These are phyloP conservation scores for Atrina japonica DNA, from an alignment of 2,888 invertebrate genomes.

Conservation along the genomic window DNA sequence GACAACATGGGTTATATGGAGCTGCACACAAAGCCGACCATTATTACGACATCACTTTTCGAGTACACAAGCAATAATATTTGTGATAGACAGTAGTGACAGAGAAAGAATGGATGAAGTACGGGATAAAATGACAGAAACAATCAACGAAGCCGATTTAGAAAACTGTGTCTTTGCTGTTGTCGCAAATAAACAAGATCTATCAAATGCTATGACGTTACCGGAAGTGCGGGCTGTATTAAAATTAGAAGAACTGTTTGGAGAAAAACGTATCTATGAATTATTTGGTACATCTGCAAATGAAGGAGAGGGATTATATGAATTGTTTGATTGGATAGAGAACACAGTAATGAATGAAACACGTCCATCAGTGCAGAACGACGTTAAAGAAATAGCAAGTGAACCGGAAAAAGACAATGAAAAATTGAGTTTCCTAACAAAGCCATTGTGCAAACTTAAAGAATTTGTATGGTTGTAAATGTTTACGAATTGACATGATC, in stretches of 20 bases:
- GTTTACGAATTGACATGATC: too few species aligned
- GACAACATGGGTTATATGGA: conserved; percentile 62
- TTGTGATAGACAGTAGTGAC: conserved; percentile 65
- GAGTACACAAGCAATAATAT: conserved; percentile 58
- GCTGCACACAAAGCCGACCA: too few species aligned
- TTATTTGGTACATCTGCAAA: conserved; percentile 46
- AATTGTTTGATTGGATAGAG: conserved; percentile 52
- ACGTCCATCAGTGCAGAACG: too few species aligned
- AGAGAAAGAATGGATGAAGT: conserved; percentile 56
- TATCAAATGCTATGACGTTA: conserved; percentile 47
- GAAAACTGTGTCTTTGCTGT: conserved; percentile 46
- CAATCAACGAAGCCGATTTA: conserved; percentile 49
- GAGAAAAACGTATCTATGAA: conserved; percentile 24
- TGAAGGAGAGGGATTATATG: conserved; percentile 46
- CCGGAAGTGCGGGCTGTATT: conserved; percentile 49
- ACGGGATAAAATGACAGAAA: conserved; percentile 44
- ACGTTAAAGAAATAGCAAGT: not conserved
- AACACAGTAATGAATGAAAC: not conserved
- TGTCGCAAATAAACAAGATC: conserved; percentile 68
- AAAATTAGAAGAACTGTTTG: conserved; percentile 1
- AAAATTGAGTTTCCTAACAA: not conserved
- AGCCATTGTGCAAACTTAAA: not conserved
- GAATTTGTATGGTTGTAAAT: too few species aligned
- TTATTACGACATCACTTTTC: conserved; percentile 59
- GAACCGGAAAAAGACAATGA: not conserved